Conservation (phyloP, 2,113 vertebrate species). For the Stegastes partitus region DNA sequence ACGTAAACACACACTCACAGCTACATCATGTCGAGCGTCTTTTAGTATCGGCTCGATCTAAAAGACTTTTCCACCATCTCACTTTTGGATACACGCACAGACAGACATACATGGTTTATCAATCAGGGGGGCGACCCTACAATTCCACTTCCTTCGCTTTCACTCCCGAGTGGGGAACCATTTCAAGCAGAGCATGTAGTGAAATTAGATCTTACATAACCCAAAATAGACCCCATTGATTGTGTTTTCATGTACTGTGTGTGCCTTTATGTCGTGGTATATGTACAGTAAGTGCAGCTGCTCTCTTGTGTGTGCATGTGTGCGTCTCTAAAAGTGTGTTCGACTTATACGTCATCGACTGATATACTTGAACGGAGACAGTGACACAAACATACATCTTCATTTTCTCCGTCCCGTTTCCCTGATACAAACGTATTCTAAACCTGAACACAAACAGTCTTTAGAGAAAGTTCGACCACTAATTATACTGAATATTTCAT, state of each 20-base stretch:
- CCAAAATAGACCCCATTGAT: not conserved
- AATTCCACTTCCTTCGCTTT: constrained; percentile 25
- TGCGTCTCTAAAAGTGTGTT: too few relatives aligned
- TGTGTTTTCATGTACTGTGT: not conserved
- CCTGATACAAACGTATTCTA: not conserved
- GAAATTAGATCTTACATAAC: constrained; percentile 33
- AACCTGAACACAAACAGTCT: not conserved
- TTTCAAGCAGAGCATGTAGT: constrained; percentile 32
- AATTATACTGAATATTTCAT: too few relatives aligned
- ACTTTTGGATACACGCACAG: not conserved
- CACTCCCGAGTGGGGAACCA: constrained; percentile 22
- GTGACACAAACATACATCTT: too few relatives aligned
- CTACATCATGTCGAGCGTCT: not conserved
- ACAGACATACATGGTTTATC: constrained; percentile 41
- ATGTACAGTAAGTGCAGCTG: not conserved
- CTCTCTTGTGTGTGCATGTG: not conserved
- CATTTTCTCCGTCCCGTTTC: not conserved
- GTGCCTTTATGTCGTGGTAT: not conserved
- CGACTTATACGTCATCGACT: too few relatives aligned
- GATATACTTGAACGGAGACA: too few relatives aligned
- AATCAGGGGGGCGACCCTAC: constrained; percentile 23
- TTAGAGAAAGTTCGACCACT: too few relatives aligned
- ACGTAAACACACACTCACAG: not conserved
- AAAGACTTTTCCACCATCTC: constrained; percentile 5
- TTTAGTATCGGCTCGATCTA: constrained; percentile 10